Percentiles rank a stretch among this genome's conserved stretches.
phyloP scores from a whole-genome alignment of 2,888 invertebrate genomes.

The Epirrhoe alternata region DNA sequence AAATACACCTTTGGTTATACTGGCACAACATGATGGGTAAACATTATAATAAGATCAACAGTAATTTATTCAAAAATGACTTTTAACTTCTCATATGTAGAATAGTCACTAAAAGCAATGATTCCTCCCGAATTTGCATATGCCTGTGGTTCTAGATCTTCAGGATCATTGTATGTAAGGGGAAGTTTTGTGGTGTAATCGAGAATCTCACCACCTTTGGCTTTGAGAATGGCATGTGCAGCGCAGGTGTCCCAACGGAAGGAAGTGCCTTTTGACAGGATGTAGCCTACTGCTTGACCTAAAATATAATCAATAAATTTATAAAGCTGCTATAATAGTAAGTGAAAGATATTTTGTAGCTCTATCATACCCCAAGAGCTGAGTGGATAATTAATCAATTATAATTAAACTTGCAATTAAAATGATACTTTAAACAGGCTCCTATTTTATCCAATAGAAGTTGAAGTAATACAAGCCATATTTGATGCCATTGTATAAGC shows the following conservation, averaged over 20 bases:
- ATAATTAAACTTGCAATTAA: no score
- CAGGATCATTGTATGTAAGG: conserved; percentile 68
- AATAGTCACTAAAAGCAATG: conserved; percentile 62
- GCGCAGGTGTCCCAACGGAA: conserved; percentile 97
- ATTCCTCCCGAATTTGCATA: conserved; percentile 73
- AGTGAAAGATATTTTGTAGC: no score
- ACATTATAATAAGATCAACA: not conserved
- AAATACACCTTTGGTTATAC: conserved; percentile 1
- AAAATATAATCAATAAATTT: conserved; percentile 34
- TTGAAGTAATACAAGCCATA: no score
- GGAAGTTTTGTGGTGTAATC: conserved; percentile 55
- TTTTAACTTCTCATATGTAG: conserved; percentile 57
- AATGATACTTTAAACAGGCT: no score
- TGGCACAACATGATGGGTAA: not conserved
- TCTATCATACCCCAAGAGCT: no score
- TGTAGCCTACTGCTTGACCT: conserved; percentile 86
- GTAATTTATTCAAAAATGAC: conserved; percentile 33
- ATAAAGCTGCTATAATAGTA: no score
- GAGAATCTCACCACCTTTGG: conserved; percentile 91
- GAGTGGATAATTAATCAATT: no score
- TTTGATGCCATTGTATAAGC: no score
- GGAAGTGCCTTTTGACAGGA: conserved; percentile 92
- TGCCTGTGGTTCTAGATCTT: conserved; percentile 57
- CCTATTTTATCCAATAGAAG: no score
- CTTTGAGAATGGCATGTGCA: conserved; percentile 92